Conservation (phyloP, 2,113 vertebrate genomes). For the cattle (Bos taurus) region ARS-UCD2.0 NC_037328.1:147462501-147463000, state of each 20-base stretch:
- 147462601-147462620: neutral
- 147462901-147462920: neutral
- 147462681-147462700: neutral
- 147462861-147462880: neutral
- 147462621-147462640: neutral
- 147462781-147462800: neutral
- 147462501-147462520: neutral
- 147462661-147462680: neutral
- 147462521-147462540: neutral
- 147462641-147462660: neutral
- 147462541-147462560: neutral
- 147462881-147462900: neutral
- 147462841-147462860: neutral
- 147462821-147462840: neutral
- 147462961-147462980: neutral
- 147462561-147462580: neutral
- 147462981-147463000: neutral
- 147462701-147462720: neutral
- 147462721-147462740: neutral
- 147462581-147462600: neutral
- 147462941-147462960: neutral
- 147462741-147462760: slow-evolving; percentile 12
- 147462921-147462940: neutral
- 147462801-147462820: neutral
- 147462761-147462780: neutral